Conservation (phyloP, 2,797 vertebrate genomes). For the Amblyraja radiata region DNA sequence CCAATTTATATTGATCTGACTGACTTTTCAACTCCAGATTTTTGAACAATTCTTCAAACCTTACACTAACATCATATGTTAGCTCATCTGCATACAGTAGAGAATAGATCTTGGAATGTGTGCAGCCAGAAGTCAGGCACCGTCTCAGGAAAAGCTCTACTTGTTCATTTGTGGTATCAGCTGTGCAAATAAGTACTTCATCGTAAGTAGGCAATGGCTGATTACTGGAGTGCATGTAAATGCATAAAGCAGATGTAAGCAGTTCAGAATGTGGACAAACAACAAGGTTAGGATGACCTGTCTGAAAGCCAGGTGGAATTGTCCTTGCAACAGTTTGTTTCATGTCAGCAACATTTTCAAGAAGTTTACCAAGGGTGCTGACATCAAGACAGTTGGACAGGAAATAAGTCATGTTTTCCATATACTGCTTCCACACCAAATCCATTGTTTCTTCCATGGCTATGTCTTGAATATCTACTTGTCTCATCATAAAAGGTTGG, state of each 20-base stretch:
- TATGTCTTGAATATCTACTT: slow-evolving; percentile 41
- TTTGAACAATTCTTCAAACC: slow-evolving; percentile 72
- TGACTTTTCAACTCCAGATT: slow-evolving; percentile 55
- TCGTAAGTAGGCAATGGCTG: slow-evolving; percentile 78
- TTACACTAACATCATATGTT: slow-evolving; percentile 77
- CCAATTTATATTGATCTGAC: slow-evolving; percentile 56
- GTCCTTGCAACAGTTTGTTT: slow-evolving; percentile 48
- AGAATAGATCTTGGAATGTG: slow-evolving; percentile 68
- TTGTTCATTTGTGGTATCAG: slow-evolving; percentile 72
- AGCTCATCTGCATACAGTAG: slow-evolving; percentile 79
- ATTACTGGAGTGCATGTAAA: slow-evolving; percentile 71
- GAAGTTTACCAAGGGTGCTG: slow-evolving; percentile 64
- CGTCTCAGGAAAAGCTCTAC: slow-evolving; percentile 81
- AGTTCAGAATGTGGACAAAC: slow-evolving; percentile 71
- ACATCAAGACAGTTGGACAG: slow-evolving; percentile 70
- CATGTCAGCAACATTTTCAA: slow-evolving; percentile 53
- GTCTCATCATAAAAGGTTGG: not conserved
- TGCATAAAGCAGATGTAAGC: slow-evolving; percentile 69
- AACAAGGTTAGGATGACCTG: slow-evolving; percentile 78
- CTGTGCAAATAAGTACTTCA: slow-evolving; percentile 83
- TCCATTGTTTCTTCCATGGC: slow-evolving; percentile 51
- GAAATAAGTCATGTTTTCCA: slow-evolving; percentile 63
- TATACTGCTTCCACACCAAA: slow-evolving; percentile 73
- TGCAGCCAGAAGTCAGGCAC: slow-evolving; percentile 63
- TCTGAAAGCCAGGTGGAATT: slow-evolving; percentile 62